These are phyloP conservation scores for Coregonus clupeaformis DNA, from an alignment of 2,113 vertebrate species.

Conservation along the genomic window DNA sequence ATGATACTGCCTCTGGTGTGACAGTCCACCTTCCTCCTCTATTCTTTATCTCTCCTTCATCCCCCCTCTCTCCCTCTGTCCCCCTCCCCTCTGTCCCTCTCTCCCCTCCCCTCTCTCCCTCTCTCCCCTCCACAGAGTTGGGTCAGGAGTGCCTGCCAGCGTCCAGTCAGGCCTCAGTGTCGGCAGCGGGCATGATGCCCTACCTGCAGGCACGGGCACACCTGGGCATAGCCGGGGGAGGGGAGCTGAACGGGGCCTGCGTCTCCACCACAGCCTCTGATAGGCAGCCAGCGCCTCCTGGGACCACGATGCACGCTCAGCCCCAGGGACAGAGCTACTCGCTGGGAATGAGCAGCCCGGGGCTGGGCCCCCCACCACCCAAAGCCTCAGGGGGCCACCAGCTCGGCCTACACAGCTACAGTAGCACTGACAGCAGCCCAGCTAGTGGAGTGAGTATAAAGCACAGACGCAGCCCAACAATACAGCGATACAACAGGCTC, in stretches of 20 bases:
- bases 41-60: not conserved
- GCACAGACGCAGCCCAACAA: not conserved
- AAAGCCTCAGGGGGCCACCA: slow-evolving; percentile 60
- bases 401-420: slow-evolving; percentile 58
- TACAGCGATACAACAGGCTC: no score
- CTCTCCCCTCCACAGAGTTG: slow-evolving; percentile 54
- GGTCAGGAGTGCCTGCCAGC: slow-evolving; percentile 70
- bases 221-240: slow-evolving; percentile 48
- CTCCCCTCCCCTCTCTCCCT: no score
- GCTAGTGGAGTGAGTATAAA: slow-evolving; percentile 70
- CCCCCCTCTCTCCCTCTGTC: no score
- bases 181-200: slow-evolving; percentile 76
- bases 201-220: slow-evolving; percentile 79
- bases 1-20: no score
- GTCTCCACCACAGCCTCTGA: slow-evolving; percentile 62
- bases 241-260: slow-evolving; percentile 61
- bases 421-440: slow-evolving; percentile 60
- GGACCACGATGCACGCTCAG: slow-evolving; percentile 62
- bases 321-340: slow-evolving; percentile 73
- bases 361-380: slow-evolving; percentile 60
- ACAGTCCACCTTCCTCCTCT: not conserved
- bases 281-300: slow-evolving; percentile 69
- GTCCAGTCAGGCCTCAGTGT: slow-evolving; percentile 63
- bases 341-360: slow-evolving; percentile 28
- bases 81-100: no score